Base-by-base conservation (phyloP, 1,140 invertebrate genomes). In the Orius insidiosus region DNA sequence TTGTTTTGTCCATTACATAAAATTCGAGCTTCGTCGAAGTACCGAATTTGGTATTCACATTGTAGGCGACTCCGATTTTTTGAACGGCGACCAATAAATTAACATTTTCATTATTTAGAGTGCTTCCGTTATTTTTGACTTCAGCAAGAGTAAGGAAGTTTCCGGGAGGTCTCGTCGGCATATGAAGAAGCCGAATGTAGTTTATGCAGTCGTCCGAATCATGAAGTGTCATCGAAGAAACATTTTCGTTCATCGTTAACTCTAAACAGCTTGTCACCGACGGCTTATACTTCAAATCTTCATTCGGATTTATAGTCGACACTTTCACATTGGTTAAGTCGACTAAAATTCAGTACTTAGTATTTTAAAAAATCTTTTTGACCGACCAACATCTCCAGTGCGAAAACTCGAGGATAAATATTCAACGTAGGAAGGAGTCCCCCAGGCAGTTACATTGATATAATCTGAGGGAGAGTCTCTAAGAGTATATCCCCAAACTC, bases 401-500 rank as follows among this genome's bases (percentile, higher is more conserved):
- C 67, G 63, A 60, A 73, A 77, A 47, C 60, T 66, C 46, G 67
- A 64, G 52, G 69, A 67, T 39, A 74, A 60, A 45, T 67, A 65
- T 16, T 63, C 60, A 3, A 79, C 62, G 52, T 65, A 74, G 51
- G 72, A 68, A 33, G 66, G 59, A 15, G 64, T 65, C 7, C 77
- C 76, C 77, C 77, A 81, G 48, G 71, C 72, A 9, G 75, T 71
- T 2, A 69, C 68, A 58, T 81, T 80, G 32, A 78, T 75, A 16
- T 72, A 74, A 58, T 80, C 73, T 2, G 69, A 54, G 5, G 69
- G 59, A 5, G 75, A 75, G 66, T 80, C 78, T 46, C 77, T 61
- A 6, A 81, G 47, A 1, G 76, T 80, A 54, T 80, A 78, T 50
- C 71, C 74, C 68, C 73, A 79, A 30, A 81, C 76, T 3, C 64